These are phyloP conservation scores for Pteronura brasiliensis DNA, from an alignment of 2,113 vertebrate genomes.

Conservation along the genomic window DNA sequence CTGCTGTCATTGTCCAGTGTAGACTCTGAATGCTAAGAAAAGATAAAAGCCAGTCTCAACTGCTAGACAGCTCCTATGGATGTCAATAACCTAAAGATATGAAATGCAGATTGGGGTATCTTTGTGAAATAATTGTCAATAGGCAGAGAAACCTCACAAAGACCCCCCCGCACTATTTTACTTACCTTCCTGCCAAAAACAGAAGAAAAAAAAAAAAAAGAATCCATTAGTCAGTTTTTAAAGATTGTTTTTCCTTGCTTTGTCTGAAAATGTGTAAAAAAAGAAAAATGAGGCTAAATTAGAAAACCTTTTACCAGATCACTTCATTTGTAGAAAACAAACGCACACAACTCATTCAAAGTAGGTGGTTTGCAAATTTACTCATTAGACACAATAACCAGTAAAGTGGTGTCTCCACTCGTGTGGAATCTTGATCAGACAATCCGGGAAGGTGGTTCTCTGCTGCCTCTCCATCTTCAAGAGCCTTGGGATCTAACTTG, in stretches of 20 bases:
- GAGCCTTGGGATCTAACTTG: conserved; percentile 51
- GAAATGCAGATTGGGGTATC: conserved; percentile 50
- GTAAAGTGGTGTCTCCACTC: conserved; percentile 25
- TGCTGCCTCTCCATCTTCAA: conserved; percentile 53
- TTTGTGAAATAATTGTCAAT: conserved; percentile 51
- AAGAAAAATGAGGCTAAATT: conserved; percentile 27
- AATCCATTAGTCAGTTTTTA: not conserved
- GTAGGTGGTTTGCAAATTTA: conserved; percentile 52
- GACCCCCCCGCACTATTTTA: not conserved
- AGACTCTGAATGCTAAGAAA: conserved; percentile 43
- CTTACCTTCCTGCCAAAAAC: not conserved
- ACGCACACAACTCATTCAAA: conserved; percentile 23
- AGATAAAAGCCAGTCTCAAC: conserved; percentile 60
- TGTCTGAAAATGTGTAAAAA: conserved; percentile 58
- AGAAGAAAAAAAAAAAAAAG: not conserved
- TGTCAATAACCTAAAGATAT: conserved; percentile 59
- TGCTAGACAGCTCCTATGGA: conserved; percentile 38
- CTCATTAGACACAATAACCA: conserved; percentile 59
- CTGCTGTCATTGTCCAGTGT: conserved; percentile 72
- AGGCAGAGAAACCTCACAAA: conserved; percentile 19
- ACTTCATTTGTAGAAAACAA: conserved; percentile 42
- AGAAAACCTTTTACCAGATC: conserved; percentile 23
- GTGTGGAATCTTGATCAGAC: conserved; percentile 71
- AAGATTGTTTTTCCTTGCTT: conserved; percentile 33
- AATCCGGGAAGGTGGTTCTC: conserved; percentile 53